Conservation (phyloP, 23 tunicate genomes). For the Ciona savignyi region DNA sequence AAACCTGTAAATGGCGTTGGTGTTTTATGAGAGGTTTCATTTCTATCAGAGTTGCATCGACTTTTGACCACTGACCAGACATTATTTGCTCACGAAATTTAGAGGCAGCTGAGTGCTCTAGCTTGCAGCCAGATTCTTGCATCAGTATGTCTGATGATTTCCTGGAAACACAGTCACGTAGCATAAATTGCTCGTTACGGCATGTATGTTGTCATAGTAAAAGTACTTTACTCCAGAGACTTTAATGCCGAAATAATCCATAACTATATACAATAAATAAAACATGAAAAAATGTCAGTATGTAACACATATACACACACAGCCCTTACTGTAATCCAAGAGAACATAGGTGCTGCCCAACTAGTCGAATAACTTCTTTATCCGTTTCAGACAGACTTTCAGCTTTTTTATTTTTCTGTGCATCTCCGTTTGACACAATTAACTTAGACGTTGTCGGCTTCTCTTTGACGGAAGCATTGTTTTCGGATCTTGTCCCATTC, state of each 20-base stretch:
- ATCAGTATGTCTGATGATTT: constrained; percentile 69
- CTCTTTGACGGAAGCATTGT: constrained; percentile 36
- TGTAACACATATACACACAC: too few relatives aligned
- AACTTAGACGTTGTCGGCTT: constrained; percentile 38
- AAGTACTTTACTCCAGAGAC: too few relatives aligned
- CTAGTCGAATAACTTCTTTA: constrained; percentile 85
- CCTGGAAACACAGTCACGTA: too few relatives aligned
- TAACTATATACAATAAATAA: too few relatives aligned
- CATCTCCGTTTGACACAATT: constrained; percentile 40
- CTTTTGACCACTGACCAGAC: constrained; percentile 75
- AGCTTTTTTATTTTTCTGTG: background rate
- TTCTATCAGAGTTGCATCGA: constrained; percentile 55
- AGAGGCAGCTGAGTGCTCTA: constrained; percentile 77
- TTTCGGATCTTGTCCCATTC: constrained; percentile 66
- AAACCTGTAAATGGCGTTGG: constrained; percentile 81
- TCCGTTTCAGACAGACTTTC: constrained; percentile 44
- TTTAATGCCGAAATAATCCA: too few relatives aligned
- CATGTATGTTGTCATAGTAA: too few relatives aligned
- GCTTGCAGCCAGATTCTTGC: constrained; percentile 75
- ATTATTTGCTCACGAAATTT: constrained; percentile 55
- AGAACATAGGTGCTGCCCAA: constrained; percentile 80
- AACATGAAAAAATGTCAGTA: too few relatives aligned
- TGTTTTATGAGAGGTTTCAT: constrained; percentile 67
- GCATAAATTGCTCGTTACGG: too few relatives aligned
- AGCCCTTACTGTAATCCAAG: constrained; percentile 89